These are phyloP conservation scores for Sinodicranocentrus sp. DNA, from an alignment of 2,888 invertebrate genomes.

Conservation along the genomic window DNA sequence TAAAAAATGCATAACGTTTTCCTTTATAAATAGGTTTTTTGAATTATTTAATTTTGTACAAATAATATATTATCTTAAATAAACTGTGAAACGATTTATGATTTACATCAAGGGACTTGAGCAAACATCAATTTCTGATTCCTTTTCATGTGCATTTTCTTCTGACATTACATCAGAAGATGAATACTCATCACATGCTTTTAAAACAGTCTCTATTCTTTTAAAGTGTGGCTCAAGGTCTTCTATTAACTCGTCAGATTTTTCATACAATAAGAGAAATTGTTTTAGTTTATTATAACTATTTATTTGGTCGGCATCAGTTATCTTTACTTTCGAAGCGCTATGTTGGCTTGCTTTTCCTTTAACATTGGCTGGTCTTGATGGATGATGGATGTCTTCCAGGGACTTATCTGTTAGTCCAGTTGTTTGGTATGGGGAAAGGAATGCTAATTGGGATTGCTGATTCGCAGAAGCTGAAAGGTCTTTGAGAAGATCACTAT, in stretches of 20 bases:
- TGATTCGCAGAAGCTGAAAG: background rate
- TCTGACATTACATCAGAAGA: background rate
- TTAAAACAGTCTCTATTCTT: conserved; percentile 31
- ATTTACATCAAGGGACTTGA: conserved; percentile 29
- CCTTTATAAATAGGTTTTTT: too few species aligned
- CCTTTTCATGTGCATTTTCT: background rate
- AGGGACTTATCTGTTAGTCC: background rate
- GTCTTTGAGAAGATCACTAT: conserved; percentile 11
- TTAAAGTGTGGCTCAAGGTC: conserved; percentile 48
- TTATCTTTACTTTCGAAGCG: conserved; percentile 5
- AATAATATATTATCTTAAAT: too few species aligned
- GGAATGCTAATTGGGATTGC: conserved; percentile 6
- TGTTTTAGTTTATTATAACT: conserved; percentile 56
- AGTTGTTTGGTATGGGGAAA: conserved; percentile 7
- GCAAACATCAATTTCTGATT: conserved; percentile 12
- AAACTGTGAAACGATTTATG: too few species aligned
- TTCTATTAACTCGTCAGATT: conserved; percentile 48
- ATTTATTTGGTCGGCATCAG: conserved; percentile 15
- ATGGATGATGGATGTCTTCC: background rate
- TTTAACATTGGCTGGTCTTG: background rate
- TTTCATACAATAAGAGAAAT: conserved; percentile 48
- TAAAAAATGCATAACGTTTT: too few species aligned
- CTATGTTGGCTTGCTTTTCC: background rate
- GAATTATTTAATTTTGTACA: too few species aligned
- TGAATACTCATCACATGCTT: conserved; percentile 11